Conservation (phyloP, 2,113 vertebrate genomes). For the Dendropsophus ebraccatus region DNA sequence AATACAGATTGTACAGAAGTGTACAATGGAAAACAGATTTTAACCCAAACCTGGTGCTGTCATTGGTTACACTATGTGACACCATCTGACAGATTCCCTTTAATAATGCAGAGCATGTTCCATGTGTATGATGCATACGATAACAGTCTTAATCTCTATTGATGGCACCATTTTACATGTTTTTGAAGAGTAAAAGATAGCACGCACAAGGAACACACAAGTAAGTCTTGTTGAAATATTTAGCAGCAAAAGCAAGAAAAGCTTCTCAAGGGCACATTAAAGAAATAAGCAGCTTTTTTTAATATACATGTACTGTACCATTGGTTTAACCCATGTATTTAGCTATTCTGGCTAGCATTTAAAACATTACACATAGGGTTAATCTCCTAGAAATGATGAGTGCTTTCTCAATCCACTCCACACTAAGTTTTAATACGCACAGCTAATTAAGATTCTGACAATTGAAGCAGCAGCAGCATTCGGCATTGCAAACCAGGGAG, state of each 20-base stretch:
- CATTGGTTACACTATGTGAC: too few species aligned
- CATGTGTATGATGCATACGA: background rate
- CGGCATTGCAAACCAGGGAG: conserved; percentile 21
- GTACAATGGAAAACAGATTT: too few species aligned
- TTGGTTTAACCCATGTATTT: background rate
- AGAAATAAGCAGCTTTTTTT: background rate
- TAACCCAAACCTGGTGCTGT: too few species aligned
- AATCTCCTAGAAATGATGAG: background rate
- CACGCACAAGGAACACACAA: background rate
- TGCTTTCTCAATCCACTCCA: background rate
- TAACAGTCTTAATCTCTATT: background rate
- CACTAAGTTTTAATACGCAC: conserved; percentile 23
- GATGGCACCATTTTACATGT: background rate
- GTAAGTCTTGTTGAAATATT: background rate
- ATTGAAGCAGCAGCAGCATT: conserved; percentile 24
- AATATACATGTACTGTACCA: background rate
- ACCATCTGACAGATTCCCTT: too few species aligned
- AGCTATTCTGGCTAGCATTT: background rate
- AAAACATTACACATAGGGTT: background rate
- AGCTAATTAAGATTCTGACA: conserved; percentile 25
- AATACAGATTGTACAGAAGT: too few species aligned
- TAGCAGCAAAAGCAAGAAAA: background rate
- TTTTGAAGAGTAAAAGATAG: background rate
- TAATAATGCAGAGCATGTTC: background rate
- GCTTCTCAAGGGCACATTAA: background rate